Base-by-base conservation (phyloP, 30 jellyfish, hydroid and myxozoan species). In the Hydra vulgaris region DNA sequence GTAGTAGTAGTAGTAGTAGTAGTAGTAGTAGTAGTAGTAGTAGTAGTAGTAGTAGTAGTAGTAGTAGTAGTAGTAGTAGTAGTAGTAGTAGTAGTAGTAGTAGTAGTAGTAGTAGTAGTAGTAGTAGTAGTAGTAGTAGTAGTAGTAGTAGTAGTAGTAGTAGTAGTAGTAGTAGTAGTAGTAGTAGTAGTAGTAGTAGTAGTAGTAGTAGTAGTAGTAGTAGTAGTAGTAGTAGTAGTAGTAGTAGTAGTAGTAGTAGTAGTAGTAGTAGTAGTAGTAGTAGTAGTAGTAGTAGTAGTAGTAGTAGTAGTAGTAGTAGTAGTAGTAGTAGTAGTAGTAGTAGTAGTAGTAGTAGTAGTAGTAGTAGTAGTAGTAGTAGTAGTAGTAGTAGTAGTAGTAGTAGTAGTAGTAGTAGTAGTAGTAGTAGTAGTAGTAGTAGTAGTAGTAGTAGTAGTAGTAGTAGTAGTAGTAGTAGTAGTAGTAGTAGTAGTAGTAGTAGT, bases 141-240 rank as follows among this genome's bases (percentile, higher is more conserved):
- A 74, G 82, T 74, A 74, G 82, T 74, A 74, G 82, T 74, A 74
- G 77, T 74, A 74, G 78, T 74, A 15, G 82, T 74, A 74, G 77
- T 74, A 74, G 82, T 25, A 25, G 82, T 74, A 74, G 82, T 74
- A 74, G 77, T 16, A 74, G 77, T 74, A 74, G 82, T 74, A 74
- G 78, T 74, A 74, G 82, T 74, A 74, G 82, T 23, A n/a, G 82
- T 74, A 74, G 82, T 56, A 56, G 71, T 56, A 56, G 71, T 56
- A 56, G 71, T 56, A 56, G 71, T 56, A 17, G 71, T 56, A 56
- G 71, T 56, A 56, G 71, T 56, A 56, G 71, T 56, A 56, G 71
- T 56, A 56, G 71, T 56, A 56, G 71, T 56, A 23, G 82, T 25
- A 74, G 82, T 25, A 74, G 77, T 40, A 74, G 77, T 74, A 74